phyloP scores from a whole-genome alignment of 2,888 invertebrate species.

The Lamellibrachia satsuma region DNA sequence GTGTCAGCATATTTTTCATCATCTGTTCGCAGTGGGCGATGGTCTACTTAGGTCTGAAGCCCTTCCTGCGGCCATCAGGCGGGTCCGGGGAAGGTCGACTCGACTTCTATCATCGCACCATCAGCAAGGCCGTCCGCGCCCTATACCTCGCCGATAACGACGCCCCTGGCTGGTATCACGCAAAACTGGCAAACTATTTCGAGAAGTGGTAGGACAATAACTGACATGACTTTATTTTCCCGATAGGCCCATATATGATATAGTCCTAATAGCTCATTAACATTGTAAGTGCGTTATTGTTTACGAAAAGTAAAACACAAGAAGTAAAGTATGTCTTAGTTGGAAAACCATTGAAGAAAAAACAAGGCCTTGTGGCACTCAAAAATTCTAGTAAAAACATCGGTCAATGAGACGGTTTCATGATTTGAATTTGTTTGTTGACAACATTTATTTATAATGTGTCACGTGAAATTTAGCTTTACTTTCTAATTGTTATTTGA shows the following conservation, averaged over 20 bases:
- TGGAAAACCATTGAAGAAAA: no score
- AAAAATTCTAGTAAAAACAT: no score
- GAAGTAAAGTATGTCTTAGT: no score
- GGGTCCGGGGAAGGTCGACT: background rate
- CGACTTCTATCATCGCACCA: background rate
- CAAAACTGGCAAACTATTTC: conserved; percentile 43
- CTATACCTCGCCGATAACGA: conserved; percentile 38
- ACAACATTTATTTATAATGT: background rate
- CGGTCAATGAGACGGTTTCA: no score
- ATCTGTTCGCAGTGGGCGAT: conserved; percentile 44
- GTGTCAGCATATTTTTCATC: background rate
- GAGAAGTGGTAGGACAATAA: conserved; percentile 37
- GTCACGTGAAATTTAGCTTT: background rate
- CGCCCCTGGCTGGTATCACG: conserved; percentile 39
- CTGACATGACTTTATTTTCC: no score
- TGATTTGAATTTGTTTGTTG: background rate
- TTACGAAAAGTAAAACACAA: no score
- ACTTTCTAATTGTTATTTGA: background rate
- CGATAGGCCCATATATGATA: no score
- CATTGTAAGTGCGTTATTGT: no score
- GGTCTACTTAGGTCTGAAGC: conserved; percentile 44
- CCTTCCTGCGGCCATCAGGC: conserved; percentile 26
- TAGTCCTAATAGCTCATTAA: no score
- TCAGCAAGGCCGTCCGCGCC: conserved; percentile 38
- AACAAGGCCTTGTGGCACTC: background rate